Conservation (phyloP, 1,140 invertebrate species). For the Trialeurodes vaporariorum region DNA sequence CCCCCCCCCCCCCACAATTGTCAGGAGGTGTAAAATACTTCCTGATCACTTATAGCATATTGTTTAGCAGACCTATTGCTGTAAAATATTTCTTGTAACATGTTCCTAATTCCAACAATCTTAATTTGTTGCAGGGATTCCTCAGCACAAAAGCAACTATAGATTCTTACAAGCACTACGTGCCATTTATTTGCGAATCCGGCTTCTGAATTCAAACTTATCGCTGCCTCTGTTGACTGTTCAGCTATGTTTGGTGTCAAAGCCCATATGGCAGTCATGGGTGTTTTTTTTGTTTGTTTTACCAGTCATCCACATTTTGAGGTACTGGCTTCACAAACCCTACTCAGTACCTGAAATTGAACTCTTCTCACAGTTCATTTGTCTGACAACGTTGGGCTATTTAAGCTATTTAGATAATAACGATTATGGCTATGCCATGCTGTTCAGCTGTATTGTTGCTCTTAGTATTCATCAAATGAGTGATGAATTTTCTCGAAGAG, state of each 20-base stretch:
- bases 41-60: too few species aligned
- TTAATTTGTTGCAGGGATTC: background rate
- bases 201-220: background rate
- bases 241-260: background rate
- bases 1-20: too few species aligned
- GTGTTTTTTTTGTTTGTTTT: background rate
- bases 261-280: background rate
- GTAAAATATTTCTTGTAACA: too few species aligned
- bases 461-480: background rate
- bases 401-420: background rate
- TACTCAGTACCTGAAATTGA: background rate
- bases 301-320: background rate
- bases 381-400: background rate
- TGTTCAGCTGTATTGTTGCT: background rate
- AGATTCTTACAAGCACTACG: background rate
- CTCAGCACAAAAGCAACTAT: background rate
- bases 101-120: too few species aligned
- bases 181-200: background rate
- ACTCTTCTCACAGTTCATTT: background rate
- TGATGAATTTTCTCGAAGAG: background rate
- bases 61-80: too few species aligned
- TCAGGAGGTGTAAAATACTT: too few species aligned
- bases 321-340: background rate
- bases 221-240: background rate
- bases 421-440: background rate